These are phyloP conservation scores for Cataglyphis rosenhaueri DNA, from an alignment of 2,888 invertebrate species.

Conservation along the genomic window DNA sequence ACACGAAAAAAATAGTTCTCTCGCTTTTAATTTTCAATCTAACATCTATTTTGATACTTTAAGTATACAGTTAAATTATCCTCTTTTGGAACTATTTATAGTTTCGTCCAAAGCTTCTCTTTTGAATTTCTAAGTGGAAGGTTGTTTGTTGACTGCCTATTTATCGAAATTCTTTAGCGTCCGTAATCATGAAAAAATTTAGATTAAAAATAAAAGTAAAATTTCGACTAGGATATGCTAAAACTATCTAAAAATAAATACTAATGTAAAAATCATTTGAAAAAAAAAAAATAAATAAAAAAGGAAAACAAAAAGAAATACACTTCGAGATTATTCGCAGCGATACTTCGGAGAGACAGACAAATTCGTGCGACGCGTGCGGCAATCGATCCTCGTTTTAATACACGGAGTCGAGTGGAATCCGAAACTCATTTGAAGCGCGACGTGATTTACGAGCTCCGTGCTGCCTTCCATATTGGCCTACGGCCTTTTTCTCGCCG, in stretches of 20 bases:
- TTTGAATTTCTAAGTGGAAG: no score
- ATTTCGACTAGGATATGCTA: neutral
- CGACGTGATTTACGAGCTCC: slow-evolving; percentile 65
- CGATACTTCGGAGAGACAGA: neutral
- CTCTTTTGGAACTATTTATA: no score
- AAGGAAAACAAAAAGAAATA: neutral
- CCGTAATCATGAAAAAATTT: neutral
- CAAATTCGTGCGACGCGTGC: slow-evolving; percentile 39
- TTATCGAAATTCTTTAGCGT: neutral
- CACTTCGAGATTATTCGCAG: neutral
- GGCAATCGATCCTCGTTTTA: slow-evolving; percentile 54
- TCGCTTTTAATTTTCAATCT: no score
- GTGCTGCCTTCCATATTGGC: slow-evolving; percentile 48
- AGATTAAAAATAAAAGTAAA: neutral
- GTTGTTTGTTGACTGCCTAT: no score
- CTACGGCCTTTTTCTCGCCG: slow-evolving; percentile 56
- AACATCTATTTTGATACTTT: no score
- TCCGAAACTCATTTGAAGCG: slow-evolving; percentile 70
- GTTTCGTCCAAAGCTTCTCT: no score
- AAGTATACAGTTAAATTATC: no score
- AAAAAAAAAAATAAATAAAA: neutral
- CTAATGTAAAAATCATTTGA: neutral
- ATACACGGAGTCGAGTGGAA: slow-evolving; percentile 67
- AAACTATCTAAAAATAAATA: neutral
- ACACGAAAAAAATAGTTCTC: neutral